Percentiles rank a stretch among this genome's conserved stretches.
These are phyloP conservation scores for Mythimna pallens DNA, from an alignment of 2,888 invertebrate species.

Conservation along the genomic window DNA sequence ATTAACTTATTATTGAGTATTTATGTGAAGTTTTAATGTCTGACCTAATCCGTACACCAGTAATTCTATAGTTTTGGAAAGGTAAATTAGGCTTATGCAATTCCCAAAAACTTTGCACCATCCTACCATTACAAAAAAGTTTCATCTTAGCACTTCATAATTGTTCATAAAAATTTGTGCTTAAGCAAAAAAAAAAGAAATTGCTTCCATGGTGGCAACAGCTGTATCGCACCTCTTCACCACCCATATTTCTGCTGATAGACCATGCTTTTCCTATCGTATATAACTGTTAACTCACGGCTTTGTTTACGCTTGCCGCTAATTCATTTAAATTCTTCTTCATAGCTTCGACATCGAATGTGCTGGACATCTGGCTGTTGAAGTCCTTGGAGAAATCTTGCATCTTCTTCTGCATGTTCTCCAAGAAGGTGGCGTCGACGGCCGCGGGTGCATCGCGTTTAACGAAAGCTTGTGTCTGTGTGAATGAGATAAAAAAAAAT, in stretches of 20 bases:
- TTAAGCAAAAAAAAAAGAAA: no score
- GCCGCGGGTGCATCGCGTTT: constrained; percentile 43
- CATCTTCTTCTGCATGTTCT: constrained; percentile 39
- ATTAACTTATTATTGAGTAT: background rate
- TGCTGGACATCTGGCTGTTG: constrained; percentile 34
- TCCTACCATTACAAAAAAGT: no score
- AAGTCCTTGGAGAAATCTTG: constrained; percentile 42
- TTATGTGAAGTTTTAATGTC: background rate
- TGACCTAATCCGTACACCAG: no score
- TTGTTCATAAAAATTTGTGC: no score
- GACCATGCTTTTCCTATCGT: background rate
- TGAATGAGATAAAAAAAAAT: background rate
- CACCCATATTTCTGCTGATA: no score
- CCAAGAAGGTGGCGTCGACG: constrained; percentile 28
- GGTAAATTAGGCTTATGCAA: no score
- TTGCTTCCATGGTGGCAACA: no score
- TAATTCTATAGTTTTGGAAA: no score
- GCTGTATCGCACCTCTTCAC: no score
- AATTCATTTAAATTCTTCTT: constrained; percentile 49
- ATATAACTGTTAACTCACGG: constrained; percentile 11
- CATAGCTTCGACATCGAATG: constrained; percentile 50
- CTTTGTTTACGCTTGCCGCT: constrained; percentile 48
- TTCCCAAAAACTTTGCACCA: no score
- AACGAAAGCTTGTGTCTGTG: constrained; percentile 45
- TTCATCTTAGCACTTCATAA: no score